Percentiles rank a stretch among this genome's conserved stretches.
phyloP scores from a whole-genome alignment of 2,113 vertebrate species.

The Zosterops pallidus region DNA sequence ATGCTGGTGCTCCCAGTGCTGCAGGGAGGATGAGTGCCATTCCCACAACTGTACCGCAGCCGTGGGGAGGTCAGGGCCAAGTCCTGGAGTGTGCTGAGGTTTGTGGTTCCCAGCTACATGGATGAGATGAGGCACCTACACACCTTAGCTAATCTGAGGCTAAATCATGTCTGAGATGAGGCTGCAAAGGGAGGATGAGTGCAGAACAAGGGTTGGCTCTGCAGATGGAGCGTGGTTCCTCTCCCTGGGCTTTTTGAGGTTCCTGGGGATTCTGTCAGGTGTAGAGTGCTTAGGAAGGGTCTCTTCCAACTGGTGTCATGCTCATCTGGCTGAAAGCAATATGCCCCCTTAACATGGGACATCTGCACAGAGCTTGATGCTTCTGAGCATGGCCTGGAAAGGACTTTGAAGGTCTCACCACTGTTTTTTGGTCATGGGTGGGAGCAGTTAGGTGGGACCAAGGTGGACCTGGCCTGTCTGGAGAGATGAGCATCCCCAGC shows the following conservation, averaged over 20 bases:
- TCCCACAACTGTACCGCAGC: not conserved
- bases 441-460: not conserved
- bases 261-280: rapidly evolving
- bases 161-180: not conserved
- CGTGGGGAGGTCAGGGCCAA: not conserved
- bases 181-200: not conserved
- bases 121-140: not conserved
- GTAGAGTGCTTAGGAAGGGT: not conserved
- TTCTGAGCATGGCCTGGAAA: not conserved
- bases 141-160: not conserved
- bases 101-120: not conserved
- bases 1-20: rapidly evolving
- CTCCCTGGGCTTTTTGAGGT: not conserved
- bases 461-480: not conserved
- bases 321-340: not conserved
- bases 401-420: not conserved
- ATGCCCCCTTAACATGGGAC: not conserved
- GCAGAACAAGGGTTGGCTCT: not conserved
- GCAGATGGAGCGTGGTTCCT: rapidly evolving
- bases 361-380: not conserved
- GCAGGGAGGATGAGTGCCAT: not conserved
- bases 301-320: rapidly evolving
- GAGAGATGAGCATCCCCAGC: not conserved
- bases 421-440: not conserved
- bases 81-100: not conserved